Evolutionary conservation across 2,888 invertebrate species (phyloP).

Genomic region (Auanema sp.): DNA sequence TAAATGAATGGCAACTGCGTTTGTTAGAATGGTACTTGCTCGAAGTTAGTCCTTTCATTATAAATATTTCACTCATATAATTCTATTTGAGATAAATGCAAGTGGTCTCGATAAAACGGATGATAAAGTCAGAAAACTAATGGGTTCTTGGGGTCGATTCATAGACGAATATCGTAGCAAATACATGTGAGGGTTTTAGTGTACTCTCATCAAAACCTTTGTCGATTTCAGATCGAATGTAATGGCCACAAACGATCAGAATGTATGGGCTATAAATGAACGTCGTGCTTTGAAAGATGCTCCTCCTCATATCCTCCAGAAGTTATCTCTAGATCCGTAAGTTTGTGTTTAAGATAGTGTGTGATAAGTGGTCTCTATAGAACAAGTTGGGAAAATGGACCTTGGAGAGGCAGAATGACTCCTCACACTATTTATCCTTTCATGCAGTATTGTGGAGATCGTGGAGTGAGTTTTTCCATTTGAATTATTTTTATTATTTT

Average conservation of each 20-base stretch:
- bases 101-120: constrained; percentile 54
- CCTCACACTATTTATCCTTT: constrained; percentile 56
- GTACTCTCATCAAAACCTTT: not conserved
- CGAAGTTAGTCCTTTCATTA: constrained; percentile 23
- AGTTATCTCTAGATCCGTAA: constrained; percentile 48
- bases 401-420: constrained; percentile 56
- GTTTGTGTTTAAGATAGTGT: constrained; percentile 11
- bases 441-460: constrained; percentile 57
- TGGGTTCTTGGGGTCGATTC: constrained; percentile 57
- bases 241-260: constrained; percentile 57
- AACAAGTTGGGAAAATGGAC: constrained; percentile 48
- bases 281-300: constrained; percentile 49
- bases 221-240: constrained; percentile 46
- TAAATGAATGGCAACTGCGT: constrained; percentile 56
- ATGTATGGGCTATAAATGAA: constrained; percentile 43
- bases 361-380: constrained; percentile 25
- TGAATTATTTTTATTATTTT: not conserved
- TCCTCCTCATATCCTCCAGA: constrained; percentile 56
- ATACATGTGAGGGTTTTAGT: constrained; percentile 47
- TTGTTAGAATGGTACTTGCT: constrained; percentile 53
- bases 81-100: constrained; percentile 38
- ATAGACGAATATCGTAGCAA: constrained; percentile 56
- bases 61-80: too few relatives aligned
- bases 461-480: constrained; percentile 15
- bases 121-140: constrained; percentile 50